Base-by-base conservation (phyloP, 1,140 invertebrate genomes). In the Pararge aegeria region DNA sequence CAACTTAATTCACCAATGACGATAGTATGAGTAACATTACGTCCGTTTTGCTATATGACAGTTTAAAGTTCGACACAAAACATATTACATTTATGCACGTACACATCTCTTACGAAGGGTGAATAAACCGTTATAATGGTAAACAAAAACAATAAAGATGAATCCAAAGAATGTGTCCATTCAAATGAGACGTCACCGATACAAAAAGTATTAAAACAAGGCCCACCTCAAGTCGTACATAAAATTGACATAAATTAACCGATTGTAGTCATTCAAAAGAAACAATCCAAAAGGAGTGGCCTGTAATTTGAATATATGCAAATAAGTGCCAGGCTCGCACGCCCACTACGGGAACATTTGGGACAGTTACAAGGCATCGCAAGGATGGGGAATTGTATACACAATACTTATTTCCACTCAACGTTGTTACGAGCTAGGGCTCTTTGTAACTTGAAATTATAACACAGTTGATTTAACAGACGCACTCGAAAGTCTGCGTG, bases 241-340 rank as follows among this genome's bases (percentile, higher is more conserved):
- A 46, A 46, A 67, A 63, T 59, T 63, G 61, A 67, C 55, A 63
- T 67, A 67, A 58, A 67, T 67, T 60, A 67, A 56, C 54, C 49
- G 52, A 63, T 56, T 59, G 55, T 67, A 51, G 58, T 67, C 63
- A 53, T 63, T 52, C 55, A 46, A 54, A 40, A 59, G 55, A 67
- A 67, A 67, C 65, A 63, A 67, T 63, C 51, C 61, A 42, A 60
- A 59, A 67, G 65, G 65, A 67, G 65, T 67, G 61, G 65, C 48
- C 48, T 44, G 55, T 58, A 59, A 67, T 67, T 63, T 60, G 61
- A 67, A 67, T 67, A 67, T 63, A 62, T 67, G 58, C 57, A 59
- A 67, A 63, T 67, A 1, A 21, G 18, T 15, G 61, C 50, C 37
- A 57, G 52, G 63, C 54, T 67, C 61, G 49, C 55, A 67, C 65